A percentile compares a stretch with the other conserved stretches of the same genome.
phyloP scores from a whole-genome alignment of 1,140 invertebrate genomes.

The Heliconius congener region DNA sequence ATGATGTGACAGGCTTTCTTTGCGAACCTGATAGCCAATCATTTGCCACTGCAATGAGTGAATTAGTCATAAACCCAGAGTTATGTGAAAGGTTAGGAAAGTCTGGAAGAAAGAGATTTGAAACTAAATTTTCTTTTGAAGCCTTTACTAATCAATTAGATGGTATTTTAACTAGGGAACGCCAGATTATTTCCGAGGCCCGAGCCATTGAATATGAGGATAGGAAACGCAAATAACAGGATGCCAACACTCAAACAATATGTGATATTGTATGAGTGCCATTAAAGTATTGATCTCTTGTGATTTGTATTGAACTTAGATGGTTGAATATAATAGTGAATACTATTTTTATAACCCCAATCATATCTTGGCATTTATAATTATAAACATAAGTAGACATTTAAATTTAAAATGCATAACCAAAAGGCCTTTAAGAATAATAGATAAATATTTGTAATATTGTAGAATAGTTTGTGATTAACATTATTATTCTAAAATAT shows the following conservation, averaged over 20 bases:
- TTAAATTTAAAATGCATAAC: neutral
- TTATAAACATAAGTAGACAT: neutral
- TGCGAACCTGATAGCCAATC: conserved; percentile 85
- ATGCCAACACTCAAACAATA: conserved; percentile 70
- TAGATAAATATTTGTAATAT: neutral
- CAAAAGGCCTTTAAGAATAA: conserved; percentile 1
- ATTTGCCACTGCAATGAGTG: conserved; percentile 91
- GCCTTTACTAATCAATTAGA: conserved; percentile 87
- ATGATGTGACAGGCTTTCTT: conserved; percentile 95
- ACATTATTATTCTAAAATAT: neutral
- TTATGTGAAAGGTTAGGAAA: conserved; percentile 85
- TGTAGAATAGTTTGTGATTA: neutral
- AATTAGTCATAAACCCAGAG: conserved; percentile 83
- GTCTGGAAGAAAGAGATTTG: conserved; percentile 86
- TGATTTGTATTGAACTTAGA: neutral
- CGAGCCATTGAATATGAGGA: conserved; percentile 68
- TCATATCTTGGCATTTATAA: neutral
- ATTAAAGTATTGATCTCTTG: conserved; percentile 7
- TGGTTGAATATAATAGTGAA: neutral
- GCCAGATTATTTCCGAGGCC: conserved; percentile 67
- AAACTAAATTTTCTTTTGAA: conserved; percentile 90
- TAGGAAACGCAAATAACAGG: conserved; percentile 72
- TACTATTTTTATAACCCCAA: conserved; percentile 6
- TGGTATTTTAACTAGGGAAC: conserved; percentile 81
- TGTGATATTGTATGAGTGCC: conserved; percentile 64